Base-by-base conservation (phyloP, 2,888 invertebrate species). In the Abrostola triplasia region DNA sequence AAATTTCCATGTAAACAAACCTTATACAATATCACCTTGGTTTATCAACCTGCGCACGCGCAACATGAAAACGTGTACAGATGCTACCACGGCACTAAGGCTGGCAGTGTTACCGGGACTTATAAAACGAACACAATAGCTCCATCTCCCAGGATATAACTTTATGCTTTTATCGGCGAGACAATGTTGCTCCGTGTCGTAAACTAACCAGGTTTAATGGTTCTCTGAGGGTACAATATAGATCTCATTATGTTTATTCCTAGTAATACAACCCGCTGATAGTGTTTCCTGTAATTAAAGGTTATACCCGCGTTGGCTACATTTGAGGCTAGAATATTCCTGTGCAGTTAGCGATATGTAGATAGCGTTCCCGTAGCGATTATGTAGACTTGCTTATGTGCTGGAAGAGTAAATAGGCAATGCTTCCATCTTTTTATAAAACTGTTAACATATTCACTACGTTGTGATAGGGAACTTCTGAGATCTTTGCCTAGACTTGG, bases 1-100 rank as follows among this genome's bases (percentile, higher is more conserved):
- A 24, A 51, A 36, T 5, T n/a, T n/a, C n/a, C n/a, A n/a, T n/a
- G 11, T 48, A 48, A 12, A 5, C 6, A 7, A 49, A 49, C 38
- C 11, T 9, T 41, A 10, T 6, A 8, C 51, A 59, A 12, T 9
- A 7, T 5, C 35, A 36, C 71, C 73, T 69, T 82, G 79, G 71
- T 79, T 90, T 87, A 65, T 6, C 47, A 7, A 84, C 54, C 75
- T 50, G 65, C 66, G 80, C 38, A 50, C 55, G 62, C 60, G 70
- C 78, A 80, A 84, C 84, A 84, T 84, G 77, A 82, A 87, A 81
- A 80, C 77, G 80, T 82, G 82, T 84, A 85, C 85, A 87, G 79
- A 84, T 77, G 86, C 85, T 87, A 86, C 80, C 79, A 79, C 76
- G 73, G 79, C 73, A 73, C 79, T 69, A 73, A 82, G 77, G 78